Base-by-base conservation (phyloP, 2,888 invertebrate species). In the Pseudoips prasinana region DNA sequence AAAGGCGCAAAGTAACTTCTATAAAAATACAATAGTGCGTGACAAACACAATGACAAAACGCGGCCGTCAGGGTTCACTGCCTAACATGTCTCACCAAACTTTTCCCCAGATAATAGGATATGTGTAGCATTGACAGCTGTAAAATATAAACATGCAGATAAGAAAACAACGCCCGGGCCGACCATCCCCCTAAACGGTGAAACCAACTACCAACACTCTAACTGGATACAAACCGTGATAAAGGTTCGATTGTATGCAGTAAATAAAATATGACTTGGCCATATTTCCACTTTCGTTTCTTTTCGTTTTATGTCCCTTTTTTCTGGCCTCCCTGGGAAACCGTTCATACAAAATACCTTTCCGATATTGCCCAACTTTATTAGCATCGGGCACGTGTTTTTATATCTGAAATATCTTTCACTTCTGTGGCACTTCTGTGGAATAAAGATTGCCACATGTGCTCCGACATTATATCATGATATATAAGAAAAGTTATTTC, bases 221-320 rank as follows among this genome's bases (percentile, higher is more conserved):
- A 76, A 84, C 77, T 73, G 73, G 72, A 82, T 81, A 83, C 82
- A 81, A 76, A 76, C 79, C 67, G 79, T 80, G 85, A 86, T 88
- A 85, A 82, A 87, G 83, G 85, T 78, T 80, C 86, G 73, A 87
- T 87, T 88, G 87, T 85, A 79, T 83, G 81, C 80, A 85, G 87
- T 87, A 88, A 88, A 89, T 88, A 89, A 88, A 85, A 88, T 87
- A 89, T 87, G 82, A 84, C 82, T 84, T 79, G 79, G 72, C 76
- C 82, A 83, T 87, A 84, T 84, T 85, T 86, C 82, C 78, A 81
- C 82, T 79, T 85, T 83, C 81, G 80, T 81, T 84, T 84, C 79
- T 82, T 79, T 71, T 61, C 70, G 64, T 82, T 82, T 87, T 86
- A 85, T 78, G 76, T 68, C 77, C 82, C 69, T 76, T 82, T 84